Conservation (phyloP, 2,797 vertebrate species). For the Poecilia gillii region DNA sequence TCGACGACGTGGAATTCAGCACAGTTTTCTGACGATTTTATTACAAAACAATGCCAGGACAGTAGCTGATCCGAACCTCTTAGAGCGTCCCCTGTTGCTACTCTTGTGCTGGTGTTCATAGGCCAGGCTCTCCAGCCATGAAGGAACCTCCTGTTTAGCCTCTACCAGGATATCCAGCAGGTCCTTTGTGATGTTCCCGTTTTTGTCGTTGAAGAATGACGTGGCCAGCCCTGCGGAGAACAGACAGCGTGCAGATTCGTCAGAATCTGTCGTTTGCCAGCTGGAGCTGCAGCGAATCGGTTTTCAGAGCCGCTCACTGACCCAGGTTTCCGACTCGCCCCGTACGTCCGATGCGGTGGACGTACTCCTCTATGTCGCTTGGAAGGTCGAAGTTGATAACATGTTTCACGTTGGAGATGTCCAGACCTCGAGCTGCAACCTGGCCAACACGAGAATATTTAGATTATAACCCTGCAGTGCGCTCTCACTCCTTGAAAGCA, state of each 20-base stretch:
- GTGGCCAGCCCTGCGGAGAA: constrained; percentile 88
- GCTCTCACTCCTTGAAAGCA: too few species aligned
- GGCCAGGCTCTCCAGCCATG: constrained; percentile 94
- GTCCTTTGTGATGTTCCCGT: constrained; percentile 94
- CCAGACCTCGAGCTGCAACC: constrained; percentile 93
- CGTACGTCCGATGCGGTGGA: constrained; percentile 96
- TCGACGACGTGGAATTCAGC: background rate
- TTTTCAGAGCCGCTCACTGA: constrained; percentile 36
- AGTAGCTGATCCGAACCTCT: constrained; percentile 81
- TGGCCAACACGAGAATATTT: constrained; percentile 43
- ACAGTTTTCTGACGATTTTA: background rate
- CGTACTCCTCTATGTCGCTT: constrained; percentile 96
- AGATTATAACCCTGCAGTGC: background rate
- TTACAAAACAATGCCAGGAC: too few species aligned
- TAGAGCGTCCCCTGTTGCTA: constrained; percentile 90
- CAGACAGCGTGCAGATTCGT: background rate
- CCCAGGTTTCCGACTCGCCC: constrained; percentile 95
- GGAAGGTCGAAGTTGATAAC: constrained; percentile 98
- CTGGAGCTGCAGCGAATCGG: background rate
- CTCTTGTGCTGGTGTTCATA: constrained; percentile 96
- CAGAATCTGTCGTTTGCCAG: background rate
- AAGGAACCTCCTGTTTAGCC: constrained; percentile 96
- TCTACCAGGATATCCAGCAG: constrained; percentile 94
- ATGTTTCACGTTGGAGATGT: constrained; percentile 94
- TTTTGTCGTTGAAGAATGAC: constrained; percentile 96